Evolutionary conservation across 2,113 vertebrate genomes (phyloP).

Genomic region (Halcyon malimbica): DNA sequence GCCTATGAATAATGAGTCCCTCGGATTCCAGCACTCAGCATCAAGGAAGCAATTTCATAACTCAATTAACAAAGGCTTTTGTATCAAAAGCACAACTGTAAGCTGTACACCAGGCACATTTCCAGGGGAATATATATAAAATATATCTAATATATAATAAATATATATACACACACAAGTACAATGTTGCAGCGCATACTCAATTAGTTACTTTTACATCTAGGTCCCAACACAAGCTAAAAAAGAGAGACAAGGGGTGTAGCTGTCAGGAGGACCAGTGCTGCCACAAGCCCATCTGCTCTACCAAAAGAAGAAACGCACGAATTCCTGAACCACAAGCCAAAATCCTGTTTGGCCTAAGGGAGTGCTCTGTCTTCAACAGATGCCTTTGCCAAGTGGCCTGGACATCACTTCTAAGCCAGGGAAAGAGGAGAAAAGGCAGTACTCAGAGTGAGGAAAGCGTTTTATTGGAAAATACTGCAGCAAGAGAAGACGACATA

Average conservation of each 20-base stretch:
- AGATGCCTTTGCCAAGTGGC: constrained; percentile 39
- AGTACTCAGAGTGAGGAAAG: not conserved
- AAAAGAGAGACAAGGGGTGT: not conserved
- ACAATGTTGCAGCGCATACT: not conserved
- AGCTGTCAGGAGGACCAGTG: not conserved
- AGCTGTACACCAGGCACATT: not conserved
- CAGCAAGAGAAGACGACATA: not conserved
- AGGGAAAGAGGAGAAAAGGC: constrained; percentile 10
- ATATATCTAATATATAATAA: not conserved
- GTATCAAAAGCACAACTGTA: constrained; percentile 49
- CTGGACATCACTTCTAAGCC: constrained; percentile 24
- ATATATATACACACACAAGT: not conserved
- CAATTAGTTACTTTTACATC: not conserved
- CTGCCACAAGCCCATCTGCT: constrained; percentile 20
- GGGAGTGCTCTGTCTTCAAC: constrained; percentile 1
- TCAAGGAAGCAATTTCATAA: constrained; percentile 58
- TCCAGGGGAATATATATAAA: not conserved
- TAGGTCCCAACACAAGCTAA: not conserved
- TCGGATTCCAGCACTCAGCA: constrained; percentile 39
- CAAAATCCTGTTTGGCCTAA: constrained; percentile 43
- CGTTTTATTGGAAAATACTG: not conserved
- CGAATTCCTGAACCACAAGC: constrained; percentile 26
- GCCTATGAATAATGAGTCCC: constrained; percentile 40
- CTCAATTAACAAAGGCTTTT: constrained; percentile 63
- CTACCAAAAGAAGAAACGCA: not conserved